phyloP scores from a whole-genome alignment of 2,113 vertebrate species.

The Brachirus orientalis region DNA sequence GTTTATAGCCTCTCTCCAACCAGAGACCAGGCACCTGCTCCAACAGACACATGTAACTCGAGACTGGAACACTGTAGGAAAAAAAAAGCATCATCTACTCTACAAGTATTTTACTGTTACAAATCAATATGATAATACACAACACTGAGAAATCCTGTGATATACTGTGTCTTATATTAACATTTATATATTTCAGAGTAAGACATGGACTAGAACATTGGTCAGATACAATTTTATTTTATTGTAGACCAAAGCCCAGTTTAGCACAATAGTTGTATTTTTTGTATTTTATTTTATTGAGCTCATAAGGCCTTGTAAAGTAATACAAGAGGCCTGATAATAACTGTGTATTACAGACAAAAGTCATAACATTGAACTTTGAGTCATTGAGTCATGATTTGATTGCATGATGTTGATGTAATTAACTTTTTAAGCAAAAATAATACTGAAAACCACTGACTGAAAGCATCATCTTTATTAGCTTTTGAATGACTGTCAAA shows the following conservation, averaged over 20 bases:
- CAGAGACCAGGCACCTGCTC: slow-evolving; percentile 48
- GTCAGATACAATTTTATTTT: not conserved
- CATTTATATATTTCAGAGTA: not conserved
- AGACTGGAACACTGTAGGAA: slow-evolving; percentile 45
- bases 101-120: slow-evolving; percentile 17
- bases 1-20: slow-evolving; percentile 42
- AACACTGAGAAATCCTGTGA: slow-evolving; percentile 38
- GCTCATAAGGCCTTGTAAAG: slow-evolving; percentile 1
- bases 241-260: slow-evolving; percentile 26
- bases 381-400: slow-evolving; percentile 1
- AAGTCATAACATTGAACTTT: slow-evolving; percentile 13
- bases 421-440: slow-evolving; percentile 6
- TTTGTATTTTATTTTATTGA: not conserved
- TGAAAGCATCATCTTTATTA: slow-evolving; percentile 3
- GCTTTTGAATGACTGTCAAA: slow-evolving; percentile 4
- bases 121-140: slow-evolving; percentile 24
- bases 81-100: not conserved
- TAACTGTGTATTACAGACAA: slow-evolving; percentile 10
- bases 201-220: not conserved
- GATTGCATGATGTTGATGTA: slow-evolving; percentile 22
- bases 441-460: slow-evolving; percentile 54
- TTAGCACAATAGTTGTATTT: not conserved
- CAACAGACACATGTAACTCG: slow-evolving; percentile 23
- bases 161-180: slow-evolving; percentile 8
- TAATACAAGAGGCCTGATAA: not conserved